Percentiles rank a stretch among this genome's conserved stretches.
Conservation (phyloP, 30 jellyfish, hydroid and myxozoan species). For the Nemopilema nomurai region DNA sequence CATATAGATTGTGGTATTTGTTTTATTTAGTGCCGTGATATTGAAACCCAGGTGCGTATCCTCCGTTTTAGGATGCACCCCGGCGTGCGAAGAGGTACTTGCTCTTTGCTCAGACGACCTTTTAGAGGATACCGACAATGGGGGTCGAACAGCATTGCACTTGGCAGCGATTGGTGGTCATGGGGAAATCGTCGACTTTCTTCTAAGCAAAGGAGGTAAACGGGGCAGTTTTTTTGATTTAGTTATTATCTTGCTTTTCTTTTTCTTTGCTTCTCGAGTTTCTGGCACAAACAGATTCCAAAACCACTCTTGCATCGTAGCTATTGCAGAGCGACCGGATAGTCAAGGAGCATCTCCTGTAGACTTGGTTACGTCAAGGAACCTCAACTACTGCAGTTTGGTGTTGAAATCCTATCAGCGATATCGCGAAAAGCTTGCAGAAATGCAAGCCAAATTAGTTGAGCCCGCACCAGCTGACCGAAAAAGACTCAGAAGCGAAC, state of each 20-base stretch:
- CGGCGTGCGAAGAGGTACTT: slow-evolving; percentile 79
- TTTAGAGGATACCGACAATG: slow-evolving; percentile 63
- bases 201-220: slow-evolving; percentile 89
- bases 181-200: slow-evolving; percentile 85
- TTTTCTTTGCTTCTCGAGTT: neutral
- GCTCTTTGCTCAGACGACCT: slow-evolving; percentile 53
- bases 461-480: neutral
- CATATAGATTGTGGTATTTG: too few species aligned
- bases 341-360: slow-evolving; percentile 73
- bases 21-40: too few species aligned
- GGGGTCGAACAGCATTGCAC: slow-evolving; percentile 91
- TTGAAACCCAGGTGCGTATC: too few species aligned
- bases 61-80: slow-evolving; percentile 51
- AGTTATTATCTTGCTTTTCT: neutral
- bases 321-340: slow-evolving; percentile 60
- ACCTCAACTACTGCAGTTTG: slow-evolving; percentile 76
- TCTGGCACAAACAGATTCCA: too few species aligned
- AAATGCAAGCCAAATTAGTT: slow-evolving; percentile 31
- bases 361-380: slow-evolving; percentile 58
- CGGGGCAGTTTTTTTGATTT: neutral
- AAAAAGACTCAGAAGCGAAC: neutral
- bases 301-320: slow-evolving; percentile 35
- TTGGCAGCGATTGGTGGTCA: slow-evolving; percentile 88
- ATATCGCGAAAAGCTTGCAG: slow-evolving; percentile 58
- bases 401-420: slow-evolving; percentile 79